Percentiles rank a stretch among this genome's conserved stretches.
phyloP scores from a whole-genome alignment of 2,113 vertebrate species.

The Rhynchomys soricoides region DNA sequence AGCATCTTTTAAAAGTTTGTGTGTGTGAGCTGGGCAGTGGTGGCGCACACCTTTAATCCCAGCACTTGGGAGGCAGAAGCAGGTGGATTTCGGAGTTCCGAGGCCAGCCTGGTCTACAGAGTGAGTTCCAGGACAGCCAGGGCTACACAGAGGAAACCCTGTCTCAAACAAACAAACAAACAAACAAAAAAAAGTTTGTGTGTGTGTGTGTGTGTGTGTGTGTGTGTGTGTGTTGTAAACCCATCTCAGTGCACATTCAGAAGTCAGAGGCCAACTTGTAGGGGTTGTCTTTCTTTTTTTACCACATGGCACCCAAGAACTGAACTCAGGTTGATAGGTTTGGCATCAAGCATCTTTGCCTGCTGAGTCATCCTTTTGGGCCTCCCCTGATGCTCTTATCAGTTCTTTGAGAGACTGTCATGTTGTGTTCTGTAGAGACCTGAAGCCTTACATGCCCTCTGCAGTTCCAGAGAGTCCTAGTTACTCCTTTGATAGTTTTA shows the following conservation, averaged over 20 bases:
- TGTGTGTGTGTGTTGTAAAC: neutral
- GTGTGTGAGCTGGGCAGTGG: too few species aligned
- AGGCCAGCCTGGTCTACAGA: too few species aligned
- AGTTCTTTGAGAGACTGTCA: neutral
- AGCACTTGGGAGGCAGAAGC: too few species aligned
- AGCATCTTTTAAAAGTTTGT: neutral
- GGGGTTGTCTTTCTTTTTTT: neutral
- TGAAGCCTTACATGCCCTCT: neutral
- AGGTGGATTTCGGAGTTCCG: too few species aligned
- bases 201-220: neutral
- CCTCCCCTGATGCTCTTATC: neutral
- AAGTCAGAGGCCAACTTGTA: neutral
- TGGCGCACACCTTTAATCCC: too few species aligned
- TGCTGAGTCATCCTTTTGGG: neutral
- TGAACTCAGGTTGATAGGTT: neutral
- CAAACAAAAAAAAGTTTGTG: neutral
- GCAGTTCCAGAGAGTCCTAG: neutral
- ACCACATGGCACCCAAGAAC: neutral
- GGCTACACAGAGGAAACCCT: too few species aligned
- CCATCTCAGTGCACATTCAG: neutral
- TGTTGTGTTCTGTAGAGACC: neutral
- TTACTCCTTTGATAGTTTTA: neutral
- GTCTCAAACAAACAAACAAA: too few species aligned
- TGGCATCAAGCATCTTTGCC: neutral
- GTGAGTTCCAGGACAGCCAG: too few species aligned